These are phyloP conservation scores for Diacarnus erythraeanus DNA, from an alignment of 37 sponge, comb jelly and placozoan species.

Conservation along the genomic window DNA sequence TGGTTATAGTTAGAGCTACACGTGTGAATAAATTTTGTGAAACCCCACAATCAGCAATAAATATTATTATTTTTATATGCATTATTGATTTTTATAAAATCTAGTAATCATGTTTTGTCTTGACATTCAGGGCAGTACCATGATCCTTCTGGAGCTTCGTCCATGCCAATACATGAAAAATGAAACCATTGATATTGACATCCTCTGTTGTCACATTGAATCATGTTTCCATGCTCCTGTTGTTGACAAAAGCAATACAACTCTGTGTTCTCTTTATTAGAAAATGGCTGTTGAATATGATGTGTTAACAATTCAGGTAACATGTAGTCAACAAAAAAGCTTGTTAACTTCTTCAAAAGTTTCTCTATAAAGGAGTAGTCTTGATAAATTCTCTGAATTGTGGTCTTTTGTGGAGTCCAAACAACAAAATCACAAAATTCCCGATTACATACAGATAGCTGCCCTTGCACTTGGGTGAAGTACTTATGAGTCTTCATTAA, in stretches of 20 bases:
- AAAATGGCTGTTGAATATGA: background rate
- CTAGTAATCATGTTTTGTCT: background rate
- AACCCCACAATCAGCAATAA: too few species aligned
- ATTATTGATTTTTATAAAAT: background rate
- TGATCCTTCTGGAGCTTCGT: background rate
- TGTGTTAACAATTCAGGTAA: background rate
- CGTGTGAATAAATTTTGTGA: too few species aligned
- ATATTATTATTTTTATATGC: background rate
- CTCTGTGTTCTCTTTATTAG: too few species aligned
- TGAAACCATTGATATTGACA: background rate
- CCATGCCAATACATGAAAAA: background rate
- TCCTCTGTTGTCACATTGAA: background rate
- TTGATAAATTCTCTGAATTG: constrained; percentile 1
- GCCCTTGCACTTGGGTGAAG: background rate
- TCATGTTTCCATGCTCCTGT: background rate
- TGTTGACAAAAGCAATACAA: too few species aligned
- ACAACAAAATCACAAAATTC: background rate
- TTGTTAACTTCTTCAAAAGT: background rate
- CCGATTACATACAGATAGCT: too few species aligned
- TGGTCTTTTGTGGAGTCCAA: background rate
- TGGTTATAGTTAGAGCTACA: too few species aligned
- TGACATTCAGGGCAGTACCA: background rate
- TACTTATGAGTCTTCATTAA: background rate
- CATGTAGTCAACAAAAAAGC: constrained; percentile 1
- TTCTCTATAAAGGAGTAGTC: constrained; percentile 1